Evolutionary conservation across 2,888 invertebrate species (phyloP).

Genomic region (Pachliopta kotzebuea): DNA sequence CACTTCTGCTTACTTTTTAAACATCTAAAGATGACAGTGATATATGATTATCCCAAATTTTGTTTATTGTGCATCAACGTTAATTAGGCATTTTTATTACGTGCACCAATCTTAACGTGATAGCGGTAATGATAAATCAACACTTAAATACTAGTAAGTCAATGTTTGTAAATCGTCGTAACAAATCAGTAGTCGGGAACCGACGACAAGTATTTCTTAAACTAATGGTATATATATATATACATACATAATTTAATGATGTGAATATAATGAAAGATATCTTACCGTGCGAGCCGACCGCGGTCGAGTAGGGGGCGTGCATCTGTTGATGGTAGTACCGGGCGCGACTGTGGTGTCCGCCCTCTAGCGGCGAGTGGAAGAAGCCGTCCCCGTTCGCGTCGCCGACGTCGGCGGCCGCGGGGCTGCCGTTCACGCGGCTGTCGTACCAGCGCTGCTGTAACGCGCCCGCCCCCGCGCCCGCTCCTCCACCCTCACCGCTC

Average conservation of each 20-base stretch:
- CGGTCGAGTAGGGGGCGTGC: constrained; percentile 78
- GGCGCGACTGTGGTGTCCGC: constrained; percentile 77
- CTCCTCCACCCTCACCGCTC: constrained; percentile 72
- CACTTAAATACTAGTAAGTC: neutral
- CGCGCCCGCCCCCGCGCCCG: constrained; percentile 61
- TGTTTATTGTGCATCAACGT: constrained; percentile 15
- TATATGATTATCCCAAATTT: constrained; percentile 27
- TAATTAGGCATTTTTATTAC: constrained; percentile 7
- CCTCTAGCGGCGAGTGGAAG: constrained; percentile 79
- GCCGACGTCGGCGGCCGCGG: constrained; percentile 70
- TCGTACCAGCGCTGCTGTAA: constrained; percentile 80
- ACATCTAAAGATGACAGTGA: constrained; percentile 29
- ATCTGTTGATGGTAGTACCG: constrained; percentile 81
- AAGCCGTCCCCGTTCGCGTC: constrained; percentile 77
- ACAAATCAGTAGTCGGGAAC: neutral
- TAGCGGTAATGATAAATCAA: neutral
- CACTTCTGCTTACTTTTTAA: constrained; percentile 41
- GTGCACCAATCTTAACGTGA: neutral
- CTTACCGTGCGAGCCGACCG: constrained; percentile 78
- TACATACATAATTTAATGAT: neutral
- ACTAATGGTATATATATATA: no score
- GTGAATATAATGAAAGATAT: constrained; percentile 20
- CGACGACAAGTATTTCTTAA: neutral
- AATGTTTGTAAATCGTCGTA: neutral
- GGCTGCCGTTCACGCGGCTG: constrained; percentile 78